phyloP scores from a whole-genome alignment of 2,797 vertebrate genomes.

The Rhinophrynus dorsalis region DNA sequence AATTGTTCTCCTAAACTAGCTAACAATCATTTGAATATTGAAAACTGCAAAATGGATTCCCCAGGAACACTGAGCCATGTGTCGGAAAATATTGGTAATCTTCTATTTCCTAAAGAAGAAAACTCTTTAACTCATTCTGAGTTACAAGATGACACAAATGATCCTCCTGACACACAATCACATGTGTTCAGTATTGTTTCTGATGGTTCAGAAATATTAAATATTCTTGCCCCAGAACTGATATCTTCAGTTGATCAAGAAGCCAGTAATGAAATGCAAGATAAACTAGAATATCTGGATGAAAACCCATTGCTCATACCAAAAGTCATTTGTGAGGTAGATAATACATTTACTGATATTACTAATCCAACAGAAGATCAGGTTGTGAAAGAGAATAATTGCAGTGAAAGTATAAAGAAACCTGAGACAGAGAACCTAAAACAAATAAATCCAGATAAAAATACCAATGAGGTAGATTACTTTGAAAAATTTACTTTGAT shows the following conservation, averaged over 20 bases:
- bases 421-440: slow-evolving; percentile 18
- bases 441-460: slow-evolving; percentile 51
- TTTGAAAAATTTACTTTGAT: slow-evolving; percentile 91
- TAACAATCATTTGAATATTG: background rate
- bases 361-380: background rate
- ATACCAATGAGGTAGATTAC: slow-evolving; percentile 78
- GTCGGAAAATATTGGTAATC: slow-evolving; percentile 30
- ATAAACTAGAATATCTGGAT: slow-evolving; percentile 86
- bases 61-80: background rate
- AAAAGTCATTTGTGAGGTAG: slow-evolving; percentile 49
- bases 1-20: background rate
- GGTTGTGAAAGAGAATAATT: background rate
- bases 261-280: slow-evolving; percentile 81
- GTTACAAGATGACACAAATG: slow-evolving; percentile 52
- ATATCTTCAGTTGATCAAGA: slow-evolving; percentile 90
- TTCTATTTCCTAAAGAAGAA: slow-evolving; percentile 24
- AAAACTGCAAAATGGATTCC: background rate
- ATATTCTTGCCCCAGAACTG: slow-evolving; percentile 84
- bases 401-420: slow-evolving; percentile 40
- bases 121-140: slow-evolving; percentile 37
- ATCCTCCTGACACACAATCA: slow-evolving; percentile 66
- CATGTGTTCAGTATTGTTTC: slow-evolving; percentile 89
- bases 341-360: slow-evolving; percentile 19
- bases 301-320: slow-evolving; percentile 76
- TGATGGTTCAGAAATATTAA: slow-evolving; percentile 91